phyloP scores from a whole-genome alignment of 1,140 invertebrate genomes.

The Dendroctonus ponderosae region DNA sequence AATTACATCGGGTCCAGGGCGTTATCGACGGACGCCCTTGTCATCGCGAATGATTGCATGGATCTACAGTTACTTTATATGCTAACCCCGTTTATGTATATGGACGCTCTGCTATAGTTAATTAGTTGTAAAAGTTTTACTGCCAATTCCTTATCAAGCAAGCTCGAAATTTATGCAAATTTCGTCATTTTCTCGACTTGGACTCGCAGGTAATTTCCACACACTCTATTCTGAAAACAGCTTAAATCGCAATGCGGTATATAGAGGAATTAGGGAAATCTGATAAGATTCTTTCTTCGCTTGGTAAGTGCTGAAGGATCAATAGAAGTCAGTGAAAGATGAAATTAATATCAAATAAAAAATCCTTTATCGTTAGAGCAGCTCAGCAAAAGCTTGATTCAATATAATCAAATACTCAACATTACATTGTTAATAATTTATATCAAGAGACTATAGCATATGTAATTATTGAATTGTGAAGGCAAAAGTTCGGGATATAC shows the following conservation, averaged over 20 bases:
- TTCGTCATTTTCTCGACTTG: too few species aligned
- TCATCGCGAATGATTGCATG: constrained; percentile 32
- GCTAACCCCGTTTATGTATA: constrained; percentile 30
- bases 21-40: constrained; percentile 41
- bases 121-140: constrained; percentile 25
- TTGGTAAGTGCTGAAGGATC: too few species aligned
- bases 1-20: constrained; percentile 45
- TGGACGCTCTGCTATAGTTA: constrained; percentile 12
- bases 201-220: too few species aligned
- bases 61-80: constrained; percentile 32
- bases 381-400: too few species aligned
- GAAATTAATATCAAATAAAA: too few species aligned
- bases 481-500: constrained; percentile 16
- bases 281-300: too few species aligned
- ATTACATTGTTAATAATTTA: constrained; percentile 28
- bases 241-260: too few species aligned
- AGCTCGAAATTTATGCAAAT: neutral
- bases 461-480: constrained; percentile 26
- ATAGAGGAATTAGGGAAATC: too few species aligned
- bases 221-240: too few species aligned
- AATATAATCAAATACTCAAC: too few species aligned
- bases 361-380: too few species aligned
- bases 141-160: constrained; percentile 17
- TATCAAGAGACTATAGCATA: constrained; percentile 11
- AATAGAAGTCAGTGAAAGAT: too few species aligned